Conservation (phyloP, 1,140 invertebrate species). For the Acromyrmex charruanus region DNA sequence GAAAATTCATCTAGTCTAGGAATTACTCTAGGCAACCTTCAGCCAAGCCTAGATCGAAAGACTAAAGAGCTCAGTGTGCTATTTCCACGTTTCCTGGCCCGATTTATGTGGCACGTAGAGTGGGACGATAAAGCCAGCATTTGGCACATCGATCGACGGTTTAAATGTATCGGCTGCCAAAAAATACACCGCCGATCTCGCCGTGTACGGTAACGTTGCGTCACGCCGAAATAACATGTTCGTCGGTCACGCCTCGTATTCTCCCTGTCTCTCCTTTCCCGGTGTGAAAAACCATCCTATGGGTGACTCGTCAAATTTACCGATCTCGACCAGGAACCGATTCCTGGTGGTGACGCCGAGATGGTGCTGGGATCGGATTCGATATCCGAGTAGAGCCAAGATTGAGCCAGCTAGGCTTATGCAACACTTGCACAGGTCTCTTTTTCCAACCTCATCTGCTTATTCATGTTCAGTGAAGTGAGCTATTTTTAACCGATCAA, state of each 20-base stretch:
- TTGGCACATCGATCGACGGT: constrained; percentile 69
- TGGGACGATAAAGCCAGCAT: constrained; percentile 59
- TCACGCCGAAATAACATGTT: constrained; percentile 26
- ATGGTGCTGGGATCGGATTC: constrained; percentile 75
- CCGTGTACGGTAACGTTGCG: constrained; percentile 50
- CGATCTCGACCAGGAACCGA: constrained; percentile 71
- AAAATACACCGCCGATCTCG: constrained; percentile 57
- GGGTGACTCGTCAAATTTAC: constrained; percentile 73
- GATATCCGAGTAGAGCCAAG: constrained; percentile 38
- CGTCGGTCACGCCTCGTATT: constrained; percentile 54
- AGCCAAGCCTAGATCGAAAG: not conserved
- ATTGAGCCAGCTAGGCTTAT: not conserved
- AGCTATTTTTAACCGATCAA: not conserved
- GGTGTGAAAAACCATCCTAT: constrained; percentile 31
- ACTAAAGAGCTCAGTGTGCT: constrained; percentile 15
- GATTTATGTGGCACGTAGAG: constrained; percentile 2
- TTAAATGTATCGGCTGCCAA: constrained; percentile 65
- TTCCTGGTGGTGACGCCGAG: constrained; percentile 72
- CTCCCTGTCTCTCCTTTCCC: constrained; percentile 27
- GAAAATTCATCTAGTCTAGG: constrained; percentile 4
- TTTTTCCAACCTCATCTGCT: not conserved
- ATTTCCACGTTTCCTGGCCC: constrained; percentile 49
- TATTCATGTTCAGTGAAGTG: not conserved
- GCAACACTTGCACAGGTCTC: not conserved
- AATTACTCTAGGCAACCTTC: constrained; percentile 7